Base-by-base conservation (phyloP, 2,113 vertebrate genomes). In the Phycodurus eques region DNA sequence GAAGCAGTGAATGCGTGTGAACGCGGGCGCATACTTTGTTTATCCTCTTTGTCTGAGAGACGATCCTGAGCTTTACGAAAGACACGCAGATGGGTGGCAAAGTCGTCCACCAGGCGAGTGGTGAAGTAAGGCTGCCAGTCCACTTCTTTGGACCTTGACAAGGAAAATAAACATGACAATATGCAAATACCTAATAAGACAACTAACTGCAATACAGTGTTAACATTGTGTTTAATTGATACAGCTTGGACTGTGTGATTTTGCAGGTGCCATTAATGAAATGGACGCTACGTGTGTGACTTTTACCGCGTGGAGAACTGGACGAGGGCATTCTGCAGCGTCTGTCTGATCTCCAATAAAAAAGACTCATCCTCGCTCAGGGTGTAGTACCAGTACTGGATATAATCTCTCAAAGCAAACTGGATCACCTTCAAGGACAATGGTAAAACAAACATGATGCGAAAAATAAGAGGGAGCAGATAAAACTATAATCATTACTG, bases 61-160 rank as follows among this genome's bases (percentile, higher is more conserved):
- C 93, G 95, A 90, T 97, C 96, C 79, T 99, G 98, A 88, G 96
- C 96, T 94, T 98, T 99, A 90, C 96, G 94, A 84, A 98, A 99
- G 87, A 98, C 95, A 86, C 96, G 93, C 80, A 99, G 94, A 88
- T 99, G 98, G 74, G 98, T 98, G 81, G 96, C 96, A 83, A 99
- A 99, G 83, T 98, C 96, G 85, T 99, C 97, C 88, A 99, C 96
- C 86, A 99, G 94, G 75, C 96, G 93, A 76, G 97, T 99, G 72
- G 97, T 98, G 86, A 99, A 98, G 88, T 99, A 99, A 90, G 96
- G 96, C 90, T 99, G 97, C 98, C 98, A 99, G 92, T 99, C 97
- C 91, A 97, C 95, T 89, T 99, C 98, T 90, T 99, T 99, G 76
- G 96, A 98, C 92, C 97, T 99, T 86, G 5, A 44, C 27, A 74